phyloP scores from a whole-genome alignment of 2,113 vertebrate species.

The Hydrochoerus hydrochaeris region DNA sequence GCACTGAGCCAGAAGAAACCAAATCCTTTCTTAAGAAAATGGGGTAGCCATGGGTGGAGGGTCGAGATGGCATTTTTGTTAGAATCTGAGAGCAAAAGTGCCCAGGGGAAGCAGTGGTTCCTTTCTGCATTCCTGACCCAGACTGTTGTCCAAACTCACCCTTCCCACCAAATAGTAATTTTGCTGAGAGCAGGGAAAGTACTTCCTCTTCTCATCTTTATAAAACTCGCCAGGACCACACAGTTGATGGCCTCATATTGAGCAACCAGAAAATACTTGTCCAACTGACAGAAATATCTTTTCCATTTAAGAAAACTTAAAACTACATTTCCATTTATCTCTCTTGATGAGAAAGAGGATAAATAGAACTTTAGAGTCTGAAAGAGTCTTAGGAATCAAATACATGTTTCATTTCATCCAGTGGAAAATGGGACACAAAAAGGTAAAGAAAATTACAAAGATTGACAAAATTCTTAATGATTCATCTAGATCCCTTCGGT shows the following conservation, averaged over 20 bases:
- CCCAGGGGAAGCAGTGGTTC: background rate
- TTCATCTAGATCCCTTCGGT: background rate
- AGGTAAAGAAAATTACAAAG: background rate
- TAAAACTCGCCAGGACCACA: background rate
- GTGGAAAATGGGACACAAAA: background rate
- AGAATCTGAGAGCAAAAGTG: background rate
- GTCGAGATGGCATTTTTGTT: conserved; percentile 37
- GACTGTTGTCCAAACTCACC: background rate
- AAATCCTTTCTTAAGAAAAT: conserved; percentile 32
- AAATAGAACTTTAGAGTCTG: background rate
- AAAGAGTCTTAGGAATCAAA: background rate
- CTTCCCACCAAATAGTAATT: background rate
- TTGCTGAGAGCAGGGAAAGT: background rate
- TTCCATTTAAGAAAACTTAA: background rate
- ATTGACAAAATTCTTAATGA: background rate
- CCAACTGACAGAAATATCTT: background rate
- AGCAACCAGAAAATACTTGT: background rate
- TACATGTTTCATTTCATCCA: background rate
- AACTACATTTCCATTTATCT: background rate
- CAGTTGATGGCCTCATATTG: background rate
- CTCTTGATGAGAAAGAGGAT: conserved; percentile 4
- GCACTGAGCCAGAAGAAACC: conserved; percentile 46
- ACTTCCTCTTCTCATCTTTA: background rate
- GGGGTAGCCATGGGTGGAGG: background rate
- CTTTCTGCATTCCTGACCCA: background rate